These are phyloP conservation scores for Drosophila bocki DNA, from an alignment of 1,140 invertebrate genomes.

Conservation along the genomic window DNA sequence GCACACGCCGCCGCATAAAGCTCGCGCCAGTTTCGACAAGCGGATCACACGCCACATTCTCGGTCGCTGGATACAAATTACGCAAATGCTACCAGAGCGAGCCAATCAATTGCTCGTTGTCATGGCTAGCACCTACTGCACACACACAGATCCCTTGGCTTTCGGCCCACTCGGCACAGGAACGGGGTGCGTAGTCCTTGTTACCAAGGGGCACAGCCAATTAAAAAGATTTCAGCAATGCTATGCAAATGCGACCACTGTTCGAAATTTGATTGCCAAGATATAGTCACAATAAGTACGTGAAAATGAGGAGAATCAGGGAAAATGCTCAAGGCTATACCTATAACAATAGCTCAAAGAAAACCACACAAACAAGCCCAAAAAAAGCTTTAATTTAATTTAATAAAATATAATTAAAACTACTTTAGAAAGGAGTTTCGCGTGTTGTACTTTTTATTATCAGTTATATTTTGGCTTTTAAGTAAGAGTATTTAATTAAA, in stretches of 20 bases:
- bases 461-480: too few relatives aligned
- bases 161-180: constrained; percentile 4
- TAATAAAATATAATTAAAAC: too few relatives aligned
- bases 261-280: constrained; percentile 25
- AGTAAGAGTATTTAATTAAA: not conserved
- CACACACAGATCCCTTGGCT: not conserved
- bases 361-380: not conserved
- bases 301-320: too few relatives aligned
- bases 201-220: constrained; percentile 49
- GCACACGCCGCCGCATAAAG: constrained; percentile 34
- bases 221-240: constrained; percentile 36
- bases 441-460: too few relatives aligned
- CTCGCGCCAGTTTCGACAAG: constrained; percentile 42
- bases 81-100: constrained; percentile 42
- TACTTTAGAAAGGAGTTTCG: not conserved
- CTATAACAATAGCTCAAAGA: not conserved
- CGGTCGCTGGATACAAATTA: constrained; percentile 62
- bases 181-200: not conserved
- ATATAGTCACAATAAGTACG: not conserved
- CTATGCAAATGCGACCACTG: constrained; percentile 36
- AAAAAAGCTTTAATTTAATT: not conserved
- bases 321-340: not conserved
- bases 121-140: constrained; percentile 53
- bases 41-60: constrained; percentile 48
- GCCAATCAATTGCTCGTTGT: constrained; percentile 44